Percentiles rank a stretch among this genome's conserved stretches.
Conservation (phyloP, 2,113 vertebrate genomes). For the Aspiorhynchus laticeps region DNA sequence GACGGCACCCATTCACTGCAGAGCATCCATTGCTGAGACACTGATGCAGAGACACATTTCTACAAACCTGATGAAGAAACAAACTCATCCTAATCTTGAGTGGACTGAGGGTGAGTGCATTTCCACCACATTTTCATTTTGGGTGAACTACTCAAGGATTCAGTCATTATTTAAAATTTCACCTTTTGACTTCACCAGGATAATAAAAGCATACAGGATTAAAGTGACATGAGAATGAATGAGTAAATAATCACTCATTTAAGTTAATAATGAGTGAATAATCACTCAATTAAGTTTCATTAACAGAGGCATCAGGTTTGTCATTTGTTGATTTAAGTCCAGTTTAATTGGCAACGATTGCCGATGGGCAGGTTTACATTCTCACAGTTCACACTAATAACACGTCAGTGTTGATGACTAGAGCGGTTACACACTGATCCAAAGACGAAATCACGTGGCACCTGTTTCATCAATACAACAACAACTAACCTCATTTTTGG, state of each 20-base stretch:
- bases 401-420: neutral
- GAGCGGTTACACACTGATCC: neutral
- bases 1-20: too few relatives aligned
- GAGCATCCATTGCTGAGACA: too few relatives aligned
- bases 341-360: neutral
- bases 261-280: too few relatives aligned
- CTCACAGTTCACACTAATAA: conserved; percentile 7
- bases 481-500: neutral
- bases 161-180: neutral
- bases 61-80: too few relatives aligned
- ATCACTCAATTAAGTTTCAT: too few relatives aligned
- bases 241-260: neutral
- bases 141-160: neutral
- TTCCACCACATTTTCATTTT: neutral
- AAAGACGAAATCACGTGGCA: neutral
- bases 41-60: too few relatives aligned
- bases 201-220: neutral
- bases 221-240: neutral
- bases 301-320: neutral
- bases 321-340: neutral
- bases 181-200: neutral
- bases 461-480: neutral
- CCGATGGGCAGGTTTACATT: neutral
- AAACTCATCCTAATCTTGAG: too few relatives aligned
- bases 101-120: too few relatives aligned